These are phyloP conservation scores for Enteromius treurensis DNA, from an alignment of 2,797 vertebrate species.

Conservation along the genomic window DNA sequence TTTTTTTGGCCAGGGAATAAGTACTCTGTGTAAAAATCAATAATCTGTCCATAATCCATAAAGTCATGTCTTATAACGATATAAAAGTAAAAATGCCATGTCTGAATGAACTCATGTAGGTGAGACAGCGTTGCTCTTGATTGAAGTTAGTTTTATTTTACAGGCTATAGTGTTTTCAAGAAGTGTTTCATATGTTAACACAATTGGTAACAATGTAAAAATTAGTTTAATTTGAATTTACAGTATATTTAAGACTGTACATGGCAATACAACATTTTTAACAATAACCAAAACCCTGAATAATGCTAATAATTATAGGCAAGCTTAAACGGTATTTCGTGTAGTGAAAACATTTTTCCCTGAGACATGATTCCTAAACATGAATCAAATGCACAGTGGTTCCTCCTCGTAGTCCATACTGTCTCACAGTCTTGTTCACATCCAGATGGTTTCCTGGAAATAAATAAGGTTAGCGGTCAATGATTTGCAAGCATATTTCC, in stretches of 20 bases:
- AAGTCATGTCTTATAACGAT: background rate
- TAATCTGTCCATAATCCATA: background rate
- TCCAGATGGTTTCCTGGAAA: constrained; percentile 6
- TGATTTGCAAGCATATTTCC: background rate
- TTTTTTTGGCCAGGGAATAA: background rate
- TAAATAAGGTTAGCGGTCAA: background rate
- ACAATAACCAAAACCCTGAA: background rate
- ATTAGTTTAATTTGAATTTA: background rate
- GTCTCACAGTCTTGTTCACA: background rate
- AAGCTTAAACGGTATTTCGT: no score
- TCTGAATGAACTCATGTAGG: background rate
- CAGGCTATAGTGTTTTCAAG: background rate
- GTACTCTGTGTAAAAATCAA: background rate
- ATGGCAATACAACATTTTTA: background rate
- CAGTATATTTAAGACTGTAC: background rate
- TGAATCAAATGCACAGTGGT: background rate
- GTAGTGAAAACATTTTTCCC: background rate
- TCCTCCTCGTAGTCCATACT: constrained; percentile 31
- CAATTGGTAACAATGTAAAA: background rate
- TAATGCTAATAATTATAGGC: background rate
- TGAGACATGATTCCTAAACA: background rate
- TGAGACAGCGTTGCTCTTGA: background rate
- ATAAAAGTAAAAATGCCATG: background rate
- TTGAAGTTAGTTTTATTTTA: background rate
- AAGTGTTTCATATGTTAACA: background rate